Conservation (phyloP, 2,113 vertebrate species). For the Apodemus sylvaticus region DNA sequence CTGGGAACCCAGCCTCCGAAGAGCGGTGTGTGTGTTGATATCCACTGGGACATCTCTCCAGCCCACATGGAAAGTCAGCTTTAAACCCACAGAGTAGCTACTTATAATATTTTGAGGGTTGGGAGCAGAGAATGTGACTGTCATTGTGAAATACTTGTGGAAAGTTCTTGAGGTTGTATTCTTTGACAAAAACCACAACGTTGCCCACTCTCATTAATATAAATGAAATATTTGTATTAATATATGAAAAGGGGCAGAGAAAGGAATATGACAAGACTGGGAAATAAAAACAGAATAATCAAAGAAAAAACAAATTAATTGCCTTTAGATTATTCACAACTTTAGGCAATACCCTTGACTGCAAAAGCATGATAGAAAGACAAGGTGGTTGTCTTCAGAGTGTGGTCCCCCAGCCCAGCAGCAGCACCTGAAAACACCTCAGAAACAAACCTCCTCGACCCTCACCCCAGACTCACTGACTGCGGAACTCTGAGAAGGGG, state of each 20-base stretch:
- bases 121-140: neutral
- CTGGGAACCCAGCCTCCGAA: too few relatives aligned
- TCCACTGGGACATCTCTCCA: neutral
- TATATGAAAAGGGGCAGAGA: neutral
- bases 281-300: neutral
- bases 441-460: neutral
- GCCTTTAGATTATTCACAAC: neutral
- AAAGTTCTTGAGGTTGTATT: constrained; percentile 7
- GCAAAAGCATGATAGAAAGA: neutral
- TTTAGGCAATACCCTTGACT: neutral
- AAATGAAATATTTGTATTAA: constrained; percentile 49
- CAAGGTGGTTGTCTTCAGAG: neutral
- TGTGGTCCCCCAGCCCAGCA: neutral
- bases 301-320: neutral
- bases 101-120: neutral
- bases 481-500: neutral
- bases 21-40: neutral
- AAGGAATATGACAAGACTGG: neutral
- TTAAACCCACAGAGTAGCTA: neutral
- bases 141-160: neutral
- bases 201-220: neutral
- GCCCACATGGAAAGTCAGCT: neutral
- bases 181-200: constrained; percentile 38
- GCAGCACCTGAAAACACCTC: neutral
- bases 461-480: neutral